These are phyloP conservation scores for Gymnosoma rotundatum DNA, from an alignment of 2,888 invertebrate genomes.

Conservation along the genomic window DNA sequence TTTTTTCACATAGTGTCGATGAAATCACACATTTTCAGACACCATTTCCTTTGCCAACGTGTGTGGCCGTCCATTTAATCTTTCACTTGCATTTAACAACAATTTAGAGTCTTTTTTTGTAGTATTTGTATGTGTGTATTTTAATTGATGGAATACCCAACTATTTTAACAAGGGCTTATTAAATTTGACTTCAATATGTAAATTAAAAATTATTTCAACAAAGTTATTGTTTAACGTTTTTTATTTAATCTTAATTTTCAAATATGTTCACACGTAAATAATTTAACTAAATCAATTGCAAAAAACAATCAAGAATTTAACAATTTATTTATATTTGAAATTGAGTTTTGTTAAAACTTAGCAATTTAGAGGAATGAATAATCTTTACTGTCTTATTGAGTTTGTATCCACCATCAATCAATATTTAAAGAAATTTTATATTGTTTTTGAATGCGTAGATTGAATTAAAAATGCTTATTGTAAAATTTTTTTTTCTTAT, in stretches of 20 bases:
- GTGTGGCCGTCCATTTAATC: constrained; percentile 54
- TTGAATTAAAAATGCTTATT: not conserved
- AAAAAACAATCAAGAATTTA: too few species aligned
- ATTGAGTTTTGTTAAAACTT: too few species aligned
- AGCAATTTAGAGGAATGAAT: too few species aligned
- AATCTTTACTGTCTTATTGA: too few species aligned
- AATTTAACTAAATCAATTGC: too few species aligned
- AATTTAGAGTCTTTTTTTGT: not conserved
- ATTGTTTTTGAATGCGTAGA: too few species aligned
- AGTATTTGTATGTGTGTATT: not conserved
- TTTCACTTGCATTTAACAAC: constrained; percentile 32
- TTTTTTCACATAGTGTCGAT: constrained; percentile 66
- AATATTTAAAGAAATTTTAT: too few species aligned
- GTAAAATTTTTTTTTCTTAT: constrained; percentile 61
- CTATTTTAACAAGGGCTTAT: constrained; percentile 67
- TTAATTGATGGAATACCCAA: constrained; percentile 11
- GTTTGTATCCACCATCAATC: too few species aligned
- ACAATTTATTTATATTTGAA: too few species aligned
- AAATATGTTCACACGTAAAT: too few species aligned
- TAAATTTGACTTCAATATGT: constrained; percentile 67
- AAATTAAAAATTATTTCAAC: constrained; percentile 53
- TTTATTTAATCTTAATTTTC: not conserved
- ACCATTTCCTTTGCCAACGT: constrained; percentile 51
- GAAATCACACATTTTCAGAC: constrained; percentile 63
- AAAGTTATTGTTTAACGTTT: not conserved